Evolutionary conservation across 1,140 invertebrate genomes (phyloP).

Genomic region (Drosophila athabasca): DNA sequence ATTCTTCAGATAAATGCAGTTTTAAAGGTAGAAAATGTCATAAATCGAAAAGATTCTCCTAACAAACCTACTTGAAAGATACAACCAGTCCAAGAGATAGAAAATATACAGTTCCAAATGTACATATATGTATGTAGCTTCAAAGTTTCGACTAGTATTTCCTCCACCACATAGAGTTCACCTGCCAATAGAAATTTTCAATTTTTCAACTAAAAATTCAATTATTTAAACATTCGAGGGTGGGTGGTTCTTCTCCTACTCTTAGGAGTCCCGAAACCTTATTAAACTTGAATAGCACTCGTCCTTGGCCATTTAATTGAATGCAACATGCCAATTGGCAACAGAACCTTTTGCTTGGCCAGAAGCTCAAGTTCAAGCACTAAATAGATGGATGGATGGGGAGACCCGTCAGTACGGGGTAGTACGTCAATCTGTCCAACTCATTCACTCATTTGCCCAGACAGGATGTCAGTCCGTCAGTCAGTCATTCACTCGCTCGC

Average conservation of each 20-base stretch:
- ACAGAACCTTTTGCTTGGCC: conserved; percentile 36
- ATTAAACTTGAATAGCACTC: not conserved
- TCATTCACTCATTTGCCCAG: conserved; percentile 65
- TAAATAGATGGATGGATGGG: conserved; percentile 57
- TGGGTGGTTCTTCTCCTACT: not conserved
- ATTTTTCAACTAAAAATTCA: conserved; percentile 7
- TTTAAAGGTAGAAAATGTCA: too few species aligned
- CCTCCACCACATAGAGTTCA: not conserved
- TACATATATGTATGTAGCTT: too few species aligned
- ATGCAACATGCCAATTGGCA: conserved; percentile 66
- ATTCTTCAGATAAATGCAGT: too few species aligned
- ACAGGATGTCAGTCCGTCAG: conserved; percentile 57
- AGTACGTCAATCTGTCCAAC: conserved; percentile 55
- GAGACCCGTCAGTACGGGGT: conserved; percentile 22
- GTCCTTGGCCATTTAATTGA: conserved; percentile 50
- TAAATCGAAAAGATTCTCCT: too few species aligned
- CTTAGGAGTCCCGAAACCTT: conserved; percentile 7
- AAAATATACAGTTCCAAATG: too few species aligned
- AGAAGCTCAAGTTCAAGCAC: conserved; percentile 67
- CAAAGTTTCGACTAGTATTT: too few species aligned
- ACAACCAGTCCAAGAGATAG: too few species aligned
- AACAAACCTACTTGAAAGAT: too few species aligned
- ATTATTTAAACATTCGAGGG: conserved; percentile 10
- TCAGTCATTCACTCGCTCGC: conserved; percentile 56
- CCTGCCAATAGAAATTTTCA: conserved; percentile 20